Evolutionary conservation across 1,140 invertebrate genomes (phyloP).

Genomic region (Trichonephila clavata): DNA sequence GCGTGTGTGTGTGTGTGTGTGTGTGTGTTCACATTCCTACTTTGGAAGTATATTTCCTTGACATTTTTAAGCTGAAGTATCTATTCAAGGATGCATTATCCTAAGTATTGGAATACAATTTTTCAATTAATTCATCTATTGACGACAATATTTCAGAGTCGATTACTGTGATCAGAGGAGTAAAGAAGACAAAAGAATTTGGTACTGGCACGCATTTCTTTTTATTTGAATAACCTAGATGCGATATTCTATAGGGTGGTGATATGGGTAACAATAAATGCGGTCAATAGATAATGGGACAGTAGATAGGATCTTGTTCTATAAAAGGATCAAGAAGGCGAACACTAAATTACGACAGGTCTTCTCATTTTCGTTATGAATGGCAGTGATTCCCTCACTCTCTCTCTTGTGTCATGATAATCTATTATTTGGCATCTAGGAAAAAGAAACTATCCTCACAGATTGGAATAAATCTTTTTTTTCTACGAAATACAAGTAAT

Average conservation of each 20-base stretch:
- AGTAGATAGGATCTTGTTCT: not conserved
- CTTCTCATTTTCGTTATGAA: constrained; percentile 33
- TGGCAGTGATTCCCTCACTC: not conserved
- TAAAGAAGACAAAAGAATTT: not conserved
- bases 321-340: constrained; percentile 28
- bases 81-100: too few species aligned
- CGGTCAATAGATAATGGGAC: not conserved
- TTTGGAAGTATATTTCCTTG: too few species aligned
- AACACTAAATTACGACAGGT: constrained; percentile 13
- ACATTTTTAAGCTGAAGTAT: too few species aligned
- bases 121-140: too few species aligned
- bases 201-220: not conserved
- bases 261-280: not conserved
- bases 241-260: not conserved
- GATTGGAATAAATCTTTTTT: not conserved
- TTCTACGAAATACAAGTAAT: not conserved
- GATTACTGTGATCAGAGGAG: not conserved
- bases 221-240: not conserved
- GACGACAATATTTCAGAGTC: too few species aligned
- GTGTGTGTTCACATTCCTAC: too few species aligned
- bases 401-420: not conserved
- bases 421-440: not conserved
- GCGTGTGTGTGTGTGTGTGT: too few species aligned
- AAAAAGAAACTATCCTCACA: not conserved
- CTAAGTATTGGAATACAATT: too few species aligned